Conservation (phyloP, 1,140 invertebrate species). For the Sesamia nonagrioides region DNA sequence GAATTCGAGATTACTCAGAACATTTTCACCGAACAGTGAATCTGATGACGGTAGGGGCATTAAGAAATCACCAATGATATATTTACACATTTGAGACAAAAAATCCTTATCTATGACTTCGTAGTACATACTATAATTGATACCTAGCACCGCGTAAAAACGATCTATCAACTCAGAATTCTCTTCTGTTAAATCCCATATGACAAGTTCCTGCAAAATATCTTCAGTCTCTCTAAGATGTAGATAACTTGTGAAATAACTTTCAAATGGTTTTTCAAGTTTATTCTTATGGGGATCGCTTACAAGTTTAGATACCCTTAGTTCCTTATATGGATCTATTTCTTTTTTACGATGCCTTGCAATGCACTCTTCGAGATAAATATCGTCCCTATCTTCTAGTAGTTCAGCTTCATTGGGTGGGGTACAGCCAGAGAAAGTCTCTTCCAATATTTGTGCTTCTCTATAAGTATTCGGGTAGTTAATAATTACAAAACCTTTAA, state of each 20-base stretch:
- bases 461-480: constrained; percentile 89
- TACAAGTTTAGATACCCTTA: constrained; percentile 83
- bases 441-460: constrained; percentile 88
- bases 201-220: constrained; percentile 79
- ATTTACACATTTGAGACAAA: constrained; percentile 87
- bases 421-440: constrained; percentile 79
- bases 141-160: constrained; percentile 87
- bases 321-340: constrained; percentile 73
- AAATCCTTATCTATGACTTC: constrained; percentile 86
- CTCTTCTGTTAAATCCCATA: constrained; percentile 80
- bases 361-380: constrained; percentile 86
- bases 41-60: constrained; percentile 81
- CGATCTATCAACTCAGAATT: constrained; percentile 86
- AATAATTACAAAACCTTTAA: constrained; percentile 89
- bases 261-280: constrained; percentile 75
- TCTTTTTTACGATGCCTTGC: constrained; percentile 73
- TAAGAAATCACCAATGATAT: constrained; percentile 86
- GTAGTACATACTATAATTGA: constrained; percentile 88
- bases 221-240: constrained; percentile 81
- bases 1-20: constrained; percentile 74
- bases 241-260: constrained; percentile 88
- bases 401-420: constrained; percentile 70
- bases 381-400: constrained; percentile 74
- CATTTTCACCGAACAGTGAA: constrained; percentile 84
- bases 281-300: constrained; percentile 77